Evolutionary conservation across 1,140 invertebrate genomes (phyloP).

Genomic region (Ceratosolen solmsi): DNA sequence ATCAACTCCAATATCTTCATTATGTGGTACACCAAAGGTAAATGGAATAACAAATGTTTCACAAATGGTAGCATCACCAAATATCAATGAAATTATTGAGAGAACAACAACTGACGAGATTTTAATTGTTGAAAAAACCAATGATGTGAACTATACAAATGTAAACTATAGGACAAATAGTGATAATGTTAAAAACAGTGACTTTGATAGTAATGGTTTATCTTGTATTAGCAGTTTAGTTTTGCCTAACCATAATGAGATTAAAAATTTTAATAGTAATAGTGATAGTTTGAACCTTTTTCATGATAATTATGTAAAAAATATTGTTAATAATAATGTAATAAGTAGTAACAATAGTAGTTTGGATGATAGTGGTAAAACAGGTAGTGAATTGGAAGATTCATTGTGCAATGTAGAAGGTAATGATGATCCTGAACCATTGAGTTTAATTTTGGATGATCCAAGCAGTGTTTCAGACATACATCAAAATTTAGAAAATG

Average conservation of each 20-base stretch:
- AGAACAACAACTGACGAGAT: slow-evolving; percentile 58
- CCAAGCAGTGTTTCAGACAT: slow-evolving; percentile 56
- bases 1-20: slow-evolving; percentile 60
- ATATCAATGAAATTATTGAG: slow-evolving; percentile 44
- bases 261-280: slow-evolving; percentile 54
- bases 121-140: slow-evolving; percentile 64
- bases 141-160: slow-evolving; percentile 63
- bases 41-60: slow-evolving; percentile 60
- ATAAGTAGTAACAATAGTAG: slow-evolving; percentile 64
- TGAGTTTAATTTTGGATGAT: slow-evolving; percentile 65
- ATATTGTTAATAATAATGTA: slow-evolving; percentile 58
- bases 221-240: slow-evolving; percentile 56
- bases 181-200: slow-evolving; percentile 57
- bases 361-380: slow-evolving; percentile 64
- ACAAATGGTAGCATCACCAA: slow-evolving; percentile 20
- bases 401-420: slow-evolving; percentile 60
- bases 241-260: slow-evolving; percentile 50
- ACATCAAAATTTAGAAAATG: slow-evolving; percentile 63
- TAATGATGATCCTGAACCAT: slow-evolving; percentile 62
- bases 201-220: slow-evolving; percentile 50
- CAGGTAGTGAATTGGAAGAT: slow-evolving; percentile 58
- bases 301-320: slow-evolving; percentile 49
- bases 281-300: slow-evolving; percentile 53
- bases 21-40: slow-evolving; percentile 62
- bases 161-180: slow-evolving; percentile 60